Conservation (phyloP, 2,797 vertebrate species). For the Vireo griseus region DNA sequence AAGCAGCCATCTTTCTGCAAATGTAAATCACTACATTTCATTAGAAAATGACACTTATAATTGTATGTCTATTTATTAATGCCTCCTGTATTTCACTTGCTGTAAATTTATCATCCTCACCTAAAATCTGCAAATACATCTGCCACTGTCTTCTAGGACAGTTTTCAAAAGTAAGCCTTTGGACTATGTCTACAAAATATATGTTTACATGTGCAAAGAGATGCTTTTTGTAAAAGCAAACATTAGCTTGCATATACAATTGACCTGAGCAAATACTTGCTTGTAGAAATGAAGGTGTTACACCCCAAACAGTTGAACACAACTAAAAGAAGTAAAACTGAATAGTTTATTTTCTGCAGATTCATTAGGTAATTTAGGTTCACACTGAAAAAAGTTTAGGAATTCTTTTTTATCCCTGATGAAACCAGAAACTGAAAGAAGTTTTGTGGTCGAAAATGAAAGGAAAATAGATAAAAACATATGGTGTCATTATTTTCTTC, state of each 20-base stretch:
- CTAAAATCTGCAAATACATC: not conserved
- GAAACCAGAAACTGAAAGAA: not conserved
- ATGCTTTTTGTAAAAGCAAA: not conserved
- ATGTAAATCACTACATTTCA: not conserved
- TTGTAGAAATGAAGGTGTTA: not conserved
- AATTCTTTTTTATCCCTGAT: not conserved
- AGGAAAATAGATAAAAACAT: not conserved
- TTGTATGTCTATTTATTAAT: not conserved
- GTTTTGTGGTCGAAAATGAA: not conserved
- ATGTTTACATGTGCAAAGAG: not conserved
- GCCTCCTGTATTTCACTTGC: not conserved
- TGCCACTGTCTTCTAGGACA: not conserved
- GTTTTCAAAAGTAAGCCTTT: not conserved
- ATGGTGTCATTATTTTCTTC: not conserved
- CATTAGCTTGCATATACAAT: not conserved
- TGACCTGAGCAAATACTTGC: not conserved
- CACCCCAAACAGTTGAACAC: not conserved
- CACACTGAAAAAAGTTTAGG: not conserved
- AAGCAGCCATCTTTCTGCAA: not conserved
- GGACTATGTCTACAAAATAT: not conserved
- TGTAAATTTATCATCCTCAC: not conserved
- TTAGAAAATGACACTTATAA: not conserved
- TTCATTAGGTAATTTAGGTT: not conserved
- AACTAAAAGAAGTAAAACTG: not conserved
- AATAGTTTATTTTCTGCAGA: not conserved